Base-by-base conservation (phyloP, 2,888 invertebrate genomes). In the Tanytarsus gracilentus region DNA sequence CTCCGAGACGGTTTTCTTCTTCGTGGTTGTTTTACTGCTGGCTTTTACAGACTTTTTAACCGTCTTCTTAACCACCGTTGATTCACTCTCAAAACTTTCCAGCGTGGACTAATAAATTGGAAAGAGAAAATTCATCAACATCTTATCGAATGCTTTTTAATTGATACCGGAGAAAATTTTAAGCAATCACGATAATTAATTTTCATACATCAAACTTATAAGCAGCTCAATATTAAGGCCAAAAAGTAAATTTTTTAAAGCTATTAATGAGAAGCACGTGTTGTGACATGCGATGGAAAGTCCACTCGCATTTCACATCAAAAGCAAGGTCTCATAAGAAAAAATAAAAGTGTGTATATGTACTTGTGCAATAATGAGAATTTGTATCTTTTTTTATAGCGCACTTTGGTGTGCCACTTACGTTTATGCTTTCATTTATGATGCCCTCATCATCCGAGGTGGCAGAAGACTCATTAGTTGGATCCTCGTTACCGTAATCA, bases 361-460 rank as follows among this genome's bases (percentile, higher is more conserved):
- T 29, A 29, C 9, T 29, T 29, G 9, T 33, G 33, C 33, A 33
- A 40, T 30, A 4, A 4, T 3, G 4, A 30, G 30, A 11, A 30
- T 30, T 30, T 2, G 30, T n/a, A n/a, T 9, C 33, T 33, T 33
- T 2, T 33, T 33, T 11, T 33, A 33, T 4, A 50, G 16, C 26
- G 27, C 50, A 50, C n/a, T 23, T 55, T 33, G 6, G n/a, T n/a
- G n/a, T n/a, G n/a, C n/a, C n/a, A 58, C 58, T 58, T 29, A 58
- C 58, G 16, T 58, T 44, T 9, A 58, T 33, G 21, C 58, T 58
- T 48, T 58, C 58, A 18, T 48, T 58, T 4, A 48, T 21, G 2
- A 58, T 48, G 8, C 58, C 48, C 8, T 30, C 33, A 36, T 48
- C 25, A 16, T 44, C 44, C 14, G 39, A 55, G 2, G 39, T 26